Percentiles rank a stretch among this genome's conserved stretches.
Conservation (phyloP, 2,888 invertebrate genomes). For the Allygus modestus region DNA sequence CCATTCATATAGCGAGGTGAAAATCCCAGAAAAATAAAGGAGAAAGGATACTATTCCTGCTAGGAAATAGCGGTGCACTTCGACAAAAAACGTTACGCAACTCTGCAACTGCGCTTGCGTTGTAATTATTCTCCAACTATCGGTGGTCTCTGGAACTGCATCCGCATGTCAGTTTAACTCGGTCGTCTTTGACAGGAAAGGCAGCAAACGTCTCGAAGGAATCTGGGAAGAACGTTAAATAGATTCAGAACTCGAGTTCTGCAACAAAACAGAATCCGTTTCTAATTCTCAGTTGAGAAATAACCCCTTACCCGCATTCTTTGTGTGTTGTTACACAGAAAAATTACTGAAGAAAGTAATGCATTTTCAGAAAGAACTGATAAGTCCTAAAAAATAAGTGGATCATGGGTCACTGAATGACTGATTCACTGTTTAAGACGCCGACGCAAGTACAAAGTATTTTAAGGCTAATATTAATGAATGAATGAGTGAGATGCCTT, state of each 20-base stretch:
- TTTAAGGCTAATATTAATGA: too few species aligned
- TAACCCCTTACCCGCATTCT: background rate
- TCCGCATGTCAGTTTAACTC: slow-evolving; percentile 21
- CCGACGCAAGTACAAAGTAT: too few species aligned
- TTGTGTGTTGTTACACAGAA: background rate
- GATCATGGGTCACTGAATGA: too few species aligned
- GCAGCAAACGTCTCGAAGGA: background rate
- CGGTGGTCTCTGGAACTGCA: slow-evolving; percentile 23
- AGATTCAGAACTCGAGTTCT: background rate
- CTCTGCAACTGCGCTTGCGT: background rate
- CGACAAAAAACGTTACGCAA: slow-evolving; percentile 27
- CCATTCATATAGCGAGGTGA: too few species aligned
- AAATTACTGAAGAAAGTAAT: background rate
- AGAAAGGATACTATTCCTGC: slow-evolving; percentile 1
- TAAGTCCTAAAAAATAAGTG: too few species aligned
- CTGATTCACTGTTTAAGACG: too few species aligned
- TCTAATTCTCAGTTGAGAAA: background rate
- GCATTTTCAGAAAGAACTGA: background rate
- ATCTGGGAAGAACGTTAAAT: slow-evolving; percentile 29
- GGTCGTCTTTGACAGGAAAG: slow-evolving; percentile 15
- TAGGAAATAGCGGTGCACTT: background rate
- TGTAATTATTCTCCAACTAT: slow-evolving; percentile 32
- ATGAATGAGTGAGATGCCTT: too few species aligned
- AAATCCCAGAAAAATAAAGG: background rate
- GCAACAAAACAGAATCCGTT: background rate